Base-by-base conservation (phyloP, 2,888 invertebrate species). In the Xylophagus ater region DNA sequence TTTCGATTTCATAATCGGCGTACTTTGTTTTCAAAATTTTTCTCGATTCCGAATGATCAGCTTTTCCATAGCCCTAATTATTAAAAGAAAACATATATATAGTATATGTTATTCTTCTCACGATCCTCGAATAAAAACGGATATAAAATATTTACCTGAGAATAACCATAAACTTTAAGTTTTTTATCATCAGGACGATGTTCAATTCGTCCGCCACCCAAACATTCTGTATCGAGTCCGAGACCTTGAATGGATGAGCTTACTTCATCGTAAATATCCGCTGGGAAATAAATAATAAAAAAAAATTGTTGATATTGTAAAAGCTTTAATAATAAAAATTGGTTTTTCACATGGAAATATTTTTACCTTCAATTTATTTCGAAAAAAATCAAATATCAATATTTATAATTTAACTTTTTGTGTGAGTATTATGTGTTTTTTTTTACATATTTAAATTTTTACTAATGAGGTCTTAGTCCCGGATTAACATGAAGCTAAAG, bases 131-230 rank as follows among this genome's bases (percentile, higher is more conserved):
- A 24, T 13, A 25, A 23, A 3, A 13, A 25, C 10, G n/a, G 18
- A 18, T 18, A 32, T 17, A 32, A n/a, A 30, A 17, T 23, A 49
- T 44, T 50, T 55, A 75, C 86, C 73, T 81, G 79, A 4, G 96
- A 96, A 60, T 93, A 92, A 17, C 96, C 96, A 63, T 87, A 96
- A 44, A 97, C 84, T 55, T 82, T 78, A 30, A 96, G 73, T 47
- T 73, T 76, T 56, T 88, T 90, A 31, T 73, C 71, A 6, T 71
- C 72, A 0, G 84, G 69, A 42, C 86, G 78, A 62, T 92, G 90
- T 23, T 80, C 74, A 53, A 97, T 94, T 54, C 93, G 73, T 10
- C 96, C 96, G 14, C 96, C 96, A 4, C 96, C 96, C 10, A 89
- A 63, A 49, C 92, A 89, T 55, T 90, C 82, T 45, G 80, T 78